Evolutionary conservation across 2,888 invertebrate genomes (phyloP), one percentile per base, ranked within the genome.

Genomic region (Deilephila porcellus): DNA sequence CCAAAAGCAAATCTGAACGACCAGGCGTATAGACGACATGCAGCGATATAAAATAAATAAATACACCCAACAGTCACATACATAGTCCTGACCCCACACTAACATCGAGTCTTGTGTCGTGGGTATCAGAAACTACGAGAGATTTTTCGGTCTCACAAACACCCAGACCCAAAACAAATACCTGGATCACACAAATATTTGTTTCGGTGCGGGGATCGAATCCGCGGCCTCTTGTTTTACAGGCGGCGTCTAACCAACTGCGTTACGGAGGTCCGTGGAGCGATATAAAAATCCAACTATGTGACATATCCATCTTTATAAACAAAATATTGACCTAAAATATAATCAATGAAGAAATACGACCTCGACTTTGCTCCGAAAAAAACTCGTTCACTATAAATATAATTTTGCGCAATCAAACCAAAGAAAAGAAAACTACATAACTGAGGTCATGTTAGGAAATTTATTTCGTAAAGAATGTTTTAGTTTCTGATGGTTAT

Each of bases 401-500:
- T 67, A 67, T 20, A 67, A 67, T 52, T 45, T 67, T 67, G 45
- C 25, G 67, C 67, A 52, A 67, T 52, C 67, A 25, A 25, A 25
- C 45, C 45, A 25, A 67, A 45, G 25, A 52, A 64, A 67, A 45
- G 14, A 45, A 45, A 67, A 67, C n/a, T 64, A 64, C 67, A 45
- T 67, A 52, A 67, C 45, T 67, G 45, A 67, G 67, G 67, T 52
- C 67, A 67, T 52, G 20, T 67, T 67, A 25, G 11, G 67, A 67
- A 67, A 67, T 52, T 25, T 14, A 37, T 64, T 64, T 45, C 37
- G 45, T 17, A 45, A 67, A 25, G 11, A 17, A 78, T 78, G 77
- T 80, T 81, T 81, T 82, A 64, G 25, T 17, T 45, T 20, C 79
- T n/a, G 56, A 5, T 56, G 19, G 56, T 56, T n/a, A n/a, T n/a